Evolutionary conservation across 2,113 vertebrate genomes (phyloP).

Genomic region (Ammodytes dubius): DNA sequence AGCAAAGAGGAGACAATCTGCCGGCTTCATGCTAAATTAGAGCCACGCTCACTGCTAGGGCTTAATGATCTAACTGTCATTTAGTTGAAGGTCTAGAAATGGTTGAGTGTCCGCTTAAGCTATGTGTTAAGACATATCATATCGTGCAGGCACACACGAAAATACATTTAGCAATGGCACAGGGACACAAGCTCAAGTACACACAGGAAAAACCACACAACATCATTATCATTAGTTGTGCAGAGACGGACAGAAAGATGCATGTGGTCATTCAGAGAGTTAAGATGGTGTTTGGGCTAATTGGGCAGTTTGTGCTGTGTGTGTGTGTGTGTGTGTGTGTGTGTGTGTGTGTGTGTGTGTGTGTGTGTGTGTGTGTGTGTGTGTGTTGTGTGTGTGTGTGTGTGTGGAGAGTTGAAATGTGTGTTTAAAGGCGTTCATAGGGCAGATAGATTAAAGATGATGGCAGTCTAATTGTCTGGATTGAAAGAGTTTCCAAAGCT

Average conservation of each 20-base stretch:
- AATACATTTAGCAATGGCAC: conserved; percentile 52
- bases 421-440: conserved; percentile 47
- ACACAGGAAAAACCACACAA: conserved; percentile 33
- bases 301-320: conserved; percentile 57
- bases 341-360: conserved; percentile 8
- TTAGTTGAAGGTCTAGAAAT: conserved; percentile 70
- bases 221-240: conserved; percentile 74
- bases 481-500: conserved; percentile 66
- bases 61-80: conserved; percentile 77
- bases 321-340: conserved; percentile 24
- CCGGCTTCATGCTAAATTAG: conserved; percentile 73
- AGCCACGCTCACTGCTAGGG: conserved; percentile 49
- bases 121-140: conserved; percentile 64
- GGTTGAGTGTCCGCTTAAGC: conserved; percentile 68
- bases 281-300: conserved; percentile 66
- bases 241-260: conserved; percentile 69
- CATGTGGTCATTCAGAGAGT: conserved; percentile 70
- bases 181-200: conserved; percentile 3
- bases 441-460: conserved; percentile 71
- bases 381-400: neutral
- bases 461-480: conserved; percentile 67
- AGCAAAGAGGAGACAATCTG: conserved; percentile 48
- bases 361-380: conserved; percentile 14
- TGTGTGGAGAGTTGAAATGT: conserved; percentile 7
- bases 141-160: conserved; percentile 55